A percentile compares a stretch with the other conserved stretches of the same genome.
Conservation (phyloP, 2,113 vertebrate species). For the Electrona antarctica region DNA sequence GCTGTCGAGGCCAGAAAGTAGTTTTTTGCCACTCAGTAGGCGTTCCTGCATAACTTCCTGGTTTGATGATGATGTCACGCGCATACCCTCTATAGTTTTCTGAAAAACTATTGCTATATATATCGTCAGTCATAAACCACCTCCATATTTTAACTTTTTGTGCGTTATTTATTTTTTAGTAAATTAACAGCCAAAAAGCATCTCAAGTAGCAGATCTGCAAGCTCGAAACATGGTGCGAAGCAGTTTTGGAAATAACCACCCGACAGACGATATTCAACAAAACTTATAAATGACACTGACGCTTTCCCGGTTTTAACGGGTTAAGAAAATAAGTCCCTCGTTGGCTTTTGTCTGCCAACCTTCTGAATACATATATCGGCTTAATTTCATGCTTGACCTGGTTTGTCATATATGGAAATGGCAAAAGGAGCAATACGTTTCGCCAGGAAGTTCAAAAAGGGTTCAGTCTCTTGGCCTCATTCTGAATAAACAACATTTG, state of each 20-base stretch:
- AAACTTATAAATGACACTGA: too few relatives aligned
- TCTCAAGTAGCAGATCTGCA: background rate
- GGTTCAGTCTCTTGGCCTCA: conserved; percentile 16
- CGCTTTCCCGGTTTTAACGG: conserved; percentile 27
- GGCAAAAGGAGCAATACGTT: conserved; percentile 27
- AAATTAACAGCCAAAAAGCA: conserved; percentile 22
- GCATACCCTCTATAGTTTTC: too few relatives aligned
- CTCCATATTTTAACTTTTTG: too few relatives aligned
- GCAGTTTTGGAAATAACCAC: too few relatives aligned
- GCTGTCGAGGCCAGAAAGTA: too few relatives aligned
- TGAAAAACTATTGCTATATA: too few relatives aligned
- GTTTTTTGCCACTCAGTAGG: too few relatives aligned
- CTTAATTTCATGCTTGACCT: conserved; percentile 68
- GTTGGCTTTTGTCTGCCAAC: conserved; percentile 34
- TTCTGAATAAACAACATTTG: background rate
- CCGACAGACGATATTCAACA: too few relatives aligned
- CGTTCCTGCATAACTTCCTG: too few relatives aligned
- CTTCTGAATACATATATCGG: conserved; percentile 58
- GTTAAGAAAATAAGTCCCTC: conserved; percentile 37
- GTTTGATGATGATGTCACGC: too few relatives aligned
- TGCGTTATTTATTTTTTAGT: too few relatives aligned
- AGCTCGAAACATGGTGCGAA: background rate
- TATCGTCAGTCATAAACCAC: too few relatives aligned
- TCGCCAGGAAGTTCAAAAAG: background rate
- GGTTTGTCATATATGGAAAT: conserved; percentile 37